These are phyloP conservation scores for Sitobion miscanthi DNA, from an alignment of 1,140 invertebrate genomes.

Conservation along the genomic window DNA sequence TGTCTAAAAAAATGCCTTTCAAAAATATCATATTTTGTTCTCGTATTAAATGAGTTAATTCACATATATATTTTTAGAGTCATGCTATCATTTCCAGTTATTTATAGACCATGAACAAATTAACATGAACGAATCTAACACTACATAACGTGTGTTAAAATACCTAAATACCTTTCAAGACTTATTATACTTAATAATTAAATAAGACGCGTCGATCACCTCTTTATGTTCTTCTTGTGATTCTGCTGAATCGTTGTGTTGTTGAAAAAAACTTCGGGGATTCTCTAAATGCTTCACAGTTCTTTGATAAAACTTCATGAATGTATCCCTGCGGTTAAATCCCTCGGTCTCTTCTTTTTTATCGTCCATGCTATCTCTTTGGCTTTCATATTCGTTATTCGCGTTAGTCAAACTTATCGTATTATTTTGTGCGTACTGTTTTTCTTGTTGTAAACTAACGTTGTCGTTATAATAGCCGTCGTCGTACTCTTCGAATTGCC, in stretches of 20 bases:
- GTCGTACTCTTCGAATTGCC: not conserved
- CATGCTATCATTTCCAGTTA: no score
- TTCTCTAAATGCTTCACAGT: conserved; percentile 55
- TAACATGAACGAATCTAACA: not conserved
- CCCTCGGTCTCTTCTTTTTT: conserved; percentile 42
- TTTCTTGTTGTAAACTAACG: not conserved
- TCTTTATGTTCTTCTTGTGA: conserved; percentile 64
- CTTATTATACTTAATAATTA: not conserved
- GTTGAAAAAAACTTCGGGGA: conserved; percentile 60
- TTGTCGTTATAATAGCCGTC: not conserved
- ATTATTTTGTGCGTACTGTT: not conserved
- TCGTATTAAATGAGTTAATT: not conserved
- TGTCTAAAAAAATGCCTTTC: not conserved
- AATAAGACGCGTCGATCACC: conserved; percentile 18
- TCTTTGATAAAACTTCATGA: conserved; percentile 59
- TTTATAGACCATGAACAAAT: not conserved
- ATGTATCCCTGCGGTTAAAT: conserved; percentile 58
- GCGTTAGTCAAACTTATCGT: not conserved
- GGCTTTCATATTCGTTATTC: not conserved
- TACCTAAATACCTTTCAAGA: not conserved
- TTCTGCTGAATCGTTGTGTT: conserved; percentile 68
- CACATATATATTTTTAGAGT: not conserved
- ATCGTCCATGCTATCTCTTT: not conserved
- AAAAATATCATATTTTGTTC: not conserved
- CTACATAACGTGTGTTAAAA: not conserved